Evolutionary conservation across 2,888 invertebrate species (phyloP).

Genomic region (Drosophila tanythrix): DNA sequence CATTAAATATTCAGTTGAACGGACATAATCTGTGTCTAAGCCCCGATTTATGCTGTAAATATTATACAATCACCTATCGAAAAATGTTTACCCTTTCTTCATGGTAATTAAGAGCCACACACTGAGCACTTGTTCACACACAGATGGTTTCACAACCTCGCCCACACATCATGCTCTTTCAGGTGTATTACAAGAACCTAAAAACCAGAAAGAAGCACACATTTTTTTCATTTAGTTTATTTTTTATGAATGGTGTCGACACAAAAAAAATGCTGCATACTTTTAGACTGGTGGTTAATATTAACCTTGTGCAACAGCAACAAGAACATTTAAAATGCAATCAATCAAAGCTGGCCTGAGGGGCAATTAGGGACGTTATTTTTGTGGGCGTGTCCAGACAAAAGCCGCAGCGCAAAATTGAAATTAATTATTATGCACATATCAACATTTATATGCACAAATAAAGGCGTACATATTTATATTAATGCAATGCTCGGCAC

Average conservation of each 20-base stretch:
- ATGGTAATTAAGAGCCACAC: constrained; percentile 40
- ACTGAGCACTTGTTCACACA: constrained; percentile 21
- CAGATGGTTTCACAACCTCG: constrained; percentile 16
- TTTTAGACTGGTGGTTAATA: constrained; percentile 31
- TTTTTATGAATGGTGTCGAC: neutral
- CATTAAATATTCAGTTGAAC: constrained; percentile 54
- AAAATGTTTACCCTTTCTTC: constrained; percentile 16
- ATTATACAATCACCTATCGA: neutral
- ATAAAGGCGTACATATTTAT: neutral
- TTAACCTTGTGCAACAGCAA: constrained; percentile 12
- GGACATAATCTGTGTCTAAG: constrained; percentile 41
- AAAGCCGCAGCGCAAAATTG: constrained; percentile 47
- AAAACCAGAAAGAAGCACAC: neutral
- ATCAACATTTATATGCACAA: constrained; percentile 39
- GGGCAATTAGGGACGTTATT: neutral
- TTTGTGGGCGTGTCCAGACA: constrained; percentile 24
- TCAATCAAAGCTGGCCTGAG: constrained; percentile 48
- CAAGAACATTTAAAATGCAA: constrained; percentile 64
- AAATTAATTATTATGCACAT: constrained; percentile 62
- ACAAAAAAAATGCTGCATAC: constrained; percentile 25
- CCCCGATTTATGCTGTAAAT: constrained; percentile 42
- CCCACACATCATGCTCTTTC: neutral
- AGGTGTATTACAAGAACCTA: neutral
- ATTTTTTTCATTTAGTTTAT: neutral
- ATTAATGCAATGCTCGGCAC: neutral